These are phyloP conservation scores for Coracopsis vasa DNA, from an alignment of 2,113 vertebrate species.

Conservation along the genomic window DNA sequence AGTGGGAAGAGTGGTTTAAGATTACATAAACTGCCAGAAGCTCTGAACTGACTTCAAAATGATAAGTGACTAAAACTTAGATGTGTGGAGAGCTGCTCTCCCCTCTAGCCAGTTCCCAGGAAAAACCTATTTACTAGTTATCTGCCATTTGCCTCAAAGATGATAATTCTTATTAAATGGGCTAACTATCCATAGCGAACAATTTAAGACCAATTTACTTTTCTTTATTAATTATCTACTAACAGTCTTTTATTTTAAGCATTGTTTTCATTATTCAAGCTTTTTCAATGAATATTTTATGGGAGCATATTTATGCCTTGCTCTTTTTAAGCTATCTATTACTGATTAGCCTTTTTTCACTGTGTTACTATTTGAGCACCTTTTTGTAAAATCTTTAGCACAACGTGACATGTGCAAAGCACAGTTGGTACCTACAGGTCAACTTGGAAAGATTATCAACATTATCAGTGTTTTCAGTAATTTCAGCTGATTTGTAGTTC, in stretches of 20 bases:
- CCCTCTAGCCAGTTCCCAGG: slow-evolving; percentile 12
- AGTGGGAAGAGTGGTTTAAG: not conserved
- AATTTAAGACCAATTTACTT: slow-evolving; percentile 27
- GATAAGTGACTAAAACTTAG: slow-evolving; percentile 43
- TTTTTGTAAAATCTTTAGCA: not conserved
- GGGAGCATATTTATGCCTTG: not conserved
- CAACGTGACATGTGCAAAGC: not conserved
- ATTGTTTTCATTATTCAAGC: slow-evolving; percentile 46
- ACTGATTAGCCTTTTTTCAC: not conserved
- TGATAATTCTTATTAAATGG: slow-evolving; percentile 23
- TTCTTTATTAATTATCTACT: slow-evolving; percentile 46
- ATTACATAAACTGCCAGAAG: slow-evolving; percentile 39
- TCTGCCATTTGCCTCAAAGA: slow-evolving; percentile 2
- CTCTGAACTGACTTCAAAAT: slow-evolving; percentile 43
- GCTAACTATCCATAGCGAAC: slow-evolving; percentile 25
- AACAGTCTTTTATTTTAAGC: slow-evolving; percentile 15
- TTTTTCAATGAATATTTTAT: slow-evolving; percentile 63
- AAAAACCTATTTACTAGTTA: slow-evolving; percentile 20
- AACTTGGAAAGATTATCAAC: not conserved
- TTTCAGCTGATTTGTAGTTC: not conserved
- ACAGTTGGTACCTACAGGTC: not conserved
- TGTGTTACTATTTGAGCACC: not conserved
- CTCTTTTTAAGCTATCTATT: not conserved
- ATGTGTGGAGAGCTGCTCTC: slow-evolving; percentile 3
- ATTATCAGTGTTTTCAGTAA: not conserved